These are phyloP conservation scores for Congeria kusceri DNA, from an alignment of 2,888 invertebrate species.

Conservation along the genomic window DNA sequence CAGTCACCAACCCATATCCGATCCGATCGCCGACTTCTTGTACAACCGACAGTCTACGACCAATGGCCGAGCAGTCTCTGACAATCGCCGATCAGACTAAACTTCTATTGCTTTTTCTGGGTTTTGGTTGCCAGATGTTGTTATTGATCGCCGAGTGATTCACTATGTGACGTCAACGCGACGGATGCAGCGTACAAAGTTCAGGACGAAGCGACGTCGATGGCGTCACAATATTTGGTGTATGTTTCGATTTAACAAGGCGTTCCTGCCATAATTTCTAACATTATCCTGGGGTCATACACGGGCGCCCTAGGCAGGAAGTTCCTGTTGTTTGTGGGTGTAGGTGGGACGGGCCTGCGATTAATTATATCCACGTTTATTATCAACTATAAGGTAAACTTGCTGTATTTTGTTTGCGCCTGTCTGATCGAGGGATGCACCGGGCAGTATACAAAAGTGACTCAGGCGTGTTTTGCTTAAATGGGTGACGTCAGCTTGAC, in stretches of 20 bases:
- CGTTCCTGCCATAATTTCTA: constrained; percentile 51
- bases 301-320: constrained; percentile 67
- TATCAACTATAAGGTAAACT: constrained; percentile 60
- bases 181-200: constrained; percentile 27
- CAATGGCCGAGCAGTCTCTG: constrained; percentile 26
- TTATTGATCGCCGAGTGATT: no score
- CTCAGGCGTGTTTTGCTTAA: constrained; percentile 57
- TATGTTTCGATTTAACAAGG: constrained; percentile 58
- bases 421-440: constrained; percentile 64
- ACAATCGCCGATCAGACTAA: constrained; percentile 31
- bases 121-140: no score
- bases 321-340: constrained; percentile 61
- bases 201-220: constrained; percentile 35
- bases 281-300: constrained; percentile 56
- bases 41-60: no score
- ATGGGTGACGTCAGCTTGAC: constrained; percentile 54
- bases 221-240: constrained; percentile 46
- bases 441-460: constrained; percentile 45
- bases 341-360: constrained; percentile 57
- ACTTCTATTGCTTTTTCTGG: no score
- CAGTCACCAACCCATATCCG: no score
- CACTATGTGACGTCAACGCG: constrained; percentile 37
- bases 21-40: no score
- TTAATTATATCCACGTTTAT: constrained; percentile 44
- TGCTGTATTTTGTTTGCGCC: constrained; percentile 57